Conservation (phyloP, 1,140 invertebrate species). For the Frieseomelitta varia region DNA sequence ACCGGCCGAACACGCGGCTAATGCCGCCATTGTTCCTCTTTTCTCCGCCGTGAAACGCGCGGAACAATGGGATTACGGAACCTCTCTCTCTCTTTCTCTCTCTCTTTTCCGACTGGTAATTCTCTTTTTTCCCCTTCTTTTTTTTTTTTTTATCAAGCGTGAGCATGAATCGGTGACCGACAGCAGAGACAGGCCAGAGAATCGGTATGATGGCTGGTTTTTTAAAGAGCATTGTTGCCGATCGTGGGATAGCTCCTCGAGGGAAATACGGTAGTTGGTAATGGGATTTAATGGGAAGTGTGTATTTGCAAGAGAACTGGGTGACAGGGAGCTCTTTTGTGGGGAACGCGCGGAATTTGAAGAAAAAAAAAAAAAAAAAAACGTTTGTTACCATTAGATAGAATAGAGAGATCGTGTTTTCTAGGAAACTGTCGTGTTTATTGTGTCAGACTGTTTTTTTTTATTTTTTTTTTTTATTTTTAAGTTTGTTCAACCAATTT, state of each 20-base stretch:
- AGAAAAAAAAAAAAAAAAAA: too few relatives aligned
- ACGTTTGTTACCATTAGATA: too few relatives aligned
- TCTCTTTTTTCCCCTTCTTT: too few relatives aligned
- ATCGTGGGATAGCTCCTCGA: background rate
- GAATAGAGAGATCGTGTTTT: too few relatives aligned
- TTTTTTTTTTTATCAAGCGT: background rate
- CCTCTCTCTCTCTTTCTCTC: constrained; percentile 6
- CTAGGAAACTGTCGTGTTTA: too few relatives aligned
- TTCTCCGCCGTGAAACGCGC: background rate
- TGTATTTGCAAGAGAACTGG: too few relatives aligned
- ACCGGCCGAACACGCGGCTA: background rate
- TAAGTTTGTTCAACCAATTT: too few relatives aligned
- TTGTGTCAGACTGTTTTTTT: too few relatives aligned
- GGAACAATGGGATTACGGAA: constrained; percentile 28
- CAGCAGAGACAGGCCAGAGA: background rate
- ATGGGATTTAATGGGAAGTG: too few relatives aligned
- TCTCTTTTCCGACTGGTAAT: constrained; percentile 5
- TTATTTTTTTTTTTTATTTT: too few relatives aligned
- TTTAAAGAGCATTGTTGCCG: background rate
- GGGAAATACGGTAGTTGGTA: background rate
- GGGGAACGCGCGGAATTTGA: too few relatives aligned
- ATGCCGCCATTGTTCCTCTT: constrained; percentile 21
- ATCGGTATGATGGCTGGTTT: background rate
- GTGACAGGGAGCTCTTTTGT: background rate
- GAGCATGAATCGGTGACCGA: background rate